These are phyloP conservation scores for Drosophila eohydei DNA, from an alignment of 2,888 invertebrate species.

Conservation along the genomic window DNA sequence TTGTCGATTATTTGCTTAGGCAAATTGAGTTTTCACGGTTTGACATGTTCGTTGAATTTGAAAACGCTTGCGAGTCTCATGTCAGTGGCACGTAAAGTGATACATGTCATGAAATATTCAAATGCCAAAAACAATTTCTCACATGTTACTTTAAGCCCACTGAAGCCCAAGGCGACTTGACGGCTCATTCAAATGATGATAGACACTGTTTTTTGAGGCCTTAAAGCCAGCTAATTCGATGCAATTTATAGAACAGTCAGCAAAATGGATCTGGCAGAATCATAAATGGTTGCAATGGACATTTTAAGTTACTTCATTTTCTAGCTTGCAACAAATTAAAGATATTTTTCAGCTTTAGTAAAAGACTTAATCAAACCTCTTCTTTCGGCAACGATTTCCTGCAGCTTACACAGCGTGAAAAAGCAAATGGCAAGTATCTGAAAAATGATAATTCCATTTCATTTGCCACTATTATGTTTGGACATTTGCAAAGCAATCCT, in stretches of 20 bases:
- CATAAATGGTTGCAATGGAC: too few species aligned
- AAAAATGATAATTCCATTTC: constrained; percentile 48
- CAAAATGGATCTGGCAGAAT: too few species aligned
- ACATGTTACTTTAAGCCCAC: constrained; percentile 12
- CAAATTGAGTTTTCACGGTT: constrained; percentile 76
- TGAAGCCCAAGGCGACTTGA: neutral
- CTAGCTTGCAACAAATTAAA: constrained; percentile 13
- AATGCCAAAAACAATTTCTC: constrained; percentile 22
- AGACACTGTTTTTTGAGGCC: neutral
- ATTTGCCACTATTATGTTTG: constrained; percentile 25
- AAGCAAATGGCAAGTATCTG: constrained; percentile 8
- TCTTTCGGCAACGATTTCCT: constrained; percentile 31
- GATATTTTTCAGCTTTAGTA: constrained; percentile 23
- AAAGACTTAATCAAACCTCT: constrained; percentile 33
- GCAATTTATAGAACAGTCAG: too few species aligned
- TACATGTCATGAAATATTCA: constrained; percentile 51
- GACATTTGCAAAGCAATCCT: constrained; percentile 32
- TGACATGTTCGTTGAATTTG: constrained; percentile 68
- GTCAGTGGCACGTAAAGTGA: constrained; percentile 40
- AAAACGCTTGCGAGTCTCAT: constrained; percentile 23
- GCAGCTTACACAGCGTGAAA: constrained; percentile 3
- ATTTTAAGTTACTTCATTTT: constrained; percentile 16
- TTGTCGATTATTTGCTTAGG: constrained; percentile 74
- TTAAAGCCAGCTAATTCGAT: too few species aligned
- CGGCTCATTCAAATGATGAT: constrained; percentile 1